Evolutionary conservation across 2,888 invertebrate species (phyloP), one percentile per base, ranked within the genome.

Genomic region (Oscheius sp.): DNA sequence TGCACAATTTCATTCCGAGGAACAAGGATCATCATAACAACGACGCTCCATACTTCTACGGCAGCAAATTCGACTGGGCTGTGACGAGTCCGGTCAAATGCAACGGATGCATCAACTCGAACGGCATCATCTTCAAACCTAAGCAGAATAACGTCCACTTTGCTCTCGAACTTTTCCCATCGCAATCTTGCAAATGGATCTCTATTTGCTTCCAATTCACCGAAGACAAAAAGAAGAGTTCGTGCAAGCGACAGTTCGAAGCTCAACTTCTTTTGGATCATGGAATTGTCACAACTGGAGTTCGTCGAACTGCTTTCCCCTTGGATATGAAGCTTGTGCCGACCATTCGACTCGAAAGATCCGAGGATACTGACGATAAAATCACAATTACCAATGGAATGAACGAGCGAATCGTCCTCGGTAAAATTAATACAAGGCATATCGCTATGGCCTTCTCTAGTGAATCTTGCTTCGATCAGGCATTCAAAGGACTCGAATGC

Each of bases 321-420:
- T 27, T 52, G 29, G 29, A 52, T 29, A 27, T 52, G 29, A 3
- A 2, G 2, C 10, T n/a, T n/a, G 52, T 27, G n/a, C 25, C 29
- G 2, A 52, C 29, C 27, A 52, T 52, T 10, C 52, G 52, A 8
- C 25, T 52, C 27, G 6, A 52, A 29, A 52, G 52, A 52, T 12
- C 12, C 27, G 12, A 27, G 2, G 48, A 3, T 3, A 6, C 27
- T 27, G 52, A 23, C 29, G 25, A 25, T 29, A 25, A 33, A 17
- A 33, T 57, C 37, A 17, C 10, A 25, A 20, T 57, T 23, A 57
- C 57, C 23, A 57, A 17, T 8, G 57, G 39, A 25, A 17, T 37
- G 37, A 57, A 57, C 37, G 57, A 57, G 23, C 57, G 57, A 25
- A n/a, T 57, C 5, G 57, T 37, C 3, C 10, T 57, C 17, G 33